Conservation (phyloP, 2,888 invertebrate genomes). For the Epinotia brunnichana region DNA sequence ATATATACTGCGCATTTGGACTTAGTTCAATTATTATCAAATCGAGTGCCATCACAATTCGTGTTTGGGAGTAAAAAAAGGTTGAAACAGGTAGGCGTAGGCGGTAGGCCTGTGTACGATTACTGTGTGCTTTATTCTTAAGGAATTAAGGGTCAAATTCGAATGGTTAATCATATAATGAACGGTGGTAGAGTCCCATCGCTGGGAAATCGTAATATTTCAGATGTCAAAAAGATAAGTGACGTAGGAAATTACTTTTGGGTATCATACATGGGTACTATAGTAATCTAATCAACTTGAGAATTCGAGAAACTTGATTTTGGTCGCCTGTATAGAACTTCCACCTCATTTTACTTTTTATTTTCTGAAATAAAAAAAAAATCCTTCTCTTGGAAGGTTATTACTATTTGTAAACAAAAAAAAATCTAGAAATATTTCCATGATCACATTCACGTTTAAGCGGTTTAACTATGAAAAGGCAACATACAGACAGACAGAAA, state of each 20-base stretch:
- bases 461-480: no score
- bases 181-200: not conserved
- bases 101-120: not conserved
- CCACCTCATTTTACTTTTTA: no score
- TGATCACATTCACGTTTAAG: no score
- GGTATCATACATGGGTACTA: no score
- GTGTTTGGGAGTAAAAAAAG: slow-evolving; percentile 34
- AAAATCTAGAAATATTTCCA: no score
- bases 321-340: no score
- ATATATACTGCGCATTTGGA: not conserved
- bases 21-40: slow-evolving; percentile 2
- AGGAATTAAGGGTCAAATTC: slow-evolving; percentile 4
- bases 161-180: slow-evolving; percentile 5
- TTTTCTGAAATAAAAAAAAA: no score
- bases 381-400: no score
- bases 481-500: no score
- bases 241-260: not conserved
- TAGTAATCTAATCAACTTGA: no score
- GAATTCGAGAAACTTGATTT: no score
- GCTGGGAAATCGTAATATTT: slow-evolving; percentile 21
- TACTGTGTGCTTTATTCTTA: not conserved
- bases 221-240: slow-evolving; percentile 14
- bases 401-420: no score
- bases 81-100: slow-evolving; percentile 20
- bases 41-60: slow-evolving; percentile 30